Percentiles rank a stretch among this genome's conserved stretches.
Evolutionary conservation across 1,140 invertebrate species (phyloP).

Genomic region (Eueides isabella): DNA sequence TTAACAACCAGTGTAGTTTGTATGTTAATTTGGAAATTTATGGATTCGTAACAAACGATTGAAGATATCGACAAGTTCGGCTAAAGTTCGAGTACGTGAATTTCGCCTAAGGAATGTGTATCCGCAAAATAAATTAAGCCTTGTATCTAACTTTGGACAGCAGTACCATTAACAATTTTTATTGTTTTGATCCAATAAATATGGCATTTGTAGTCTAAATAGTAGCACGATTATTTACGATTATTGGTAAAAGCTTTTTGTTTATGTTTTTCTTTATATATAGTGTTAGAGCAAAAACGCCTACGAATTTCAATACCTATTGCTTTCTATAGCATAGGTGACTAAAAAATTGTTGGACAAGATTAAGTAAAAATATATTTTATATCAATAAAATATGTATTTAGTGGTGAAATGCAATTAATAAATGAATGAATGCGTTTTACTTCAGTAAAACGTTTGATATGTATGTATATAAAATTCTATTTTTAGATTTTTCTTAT

Average conservation of each 20-base stretch:
- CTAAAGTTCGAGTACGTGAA: slow-evolving; percentile 24
- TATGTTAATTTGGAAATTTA: slow-evolving; percentile 34
- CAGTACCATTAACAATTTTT: not conserved
- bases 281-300: not conserved
- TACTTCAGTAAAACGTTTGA: no score
- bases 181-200: slow-evolving; percentile 7
- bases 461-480: no score
- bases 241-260: not conserved
- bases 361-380: no score
- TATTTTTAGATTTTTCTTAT: no score
- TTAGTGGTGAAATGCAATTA: no score
- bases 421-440: no score
- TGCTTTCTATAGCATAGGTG: not conserved
- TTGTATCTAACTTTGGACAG: not conserved
- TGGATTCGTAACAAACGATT: slow-evolving; percentile 23
- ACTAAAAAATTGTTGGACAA: not conserved
- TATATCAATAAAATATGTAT: no score
- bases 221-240: not conserved
- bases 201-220: not conserved
- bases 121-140: slow-evolving; percentile 18
- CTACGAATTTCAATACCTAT: not conserved
- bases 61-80: slow-evolving; percentile 24
- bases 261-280: not conserved
- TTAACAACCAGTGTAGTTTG: slow-evolving; percentile 15
- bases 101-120: slow-evolving; percentile 30